Conservation (phyloP, 2,113 vertebrate species). For the Tachuris rubrigastra region DNA sequence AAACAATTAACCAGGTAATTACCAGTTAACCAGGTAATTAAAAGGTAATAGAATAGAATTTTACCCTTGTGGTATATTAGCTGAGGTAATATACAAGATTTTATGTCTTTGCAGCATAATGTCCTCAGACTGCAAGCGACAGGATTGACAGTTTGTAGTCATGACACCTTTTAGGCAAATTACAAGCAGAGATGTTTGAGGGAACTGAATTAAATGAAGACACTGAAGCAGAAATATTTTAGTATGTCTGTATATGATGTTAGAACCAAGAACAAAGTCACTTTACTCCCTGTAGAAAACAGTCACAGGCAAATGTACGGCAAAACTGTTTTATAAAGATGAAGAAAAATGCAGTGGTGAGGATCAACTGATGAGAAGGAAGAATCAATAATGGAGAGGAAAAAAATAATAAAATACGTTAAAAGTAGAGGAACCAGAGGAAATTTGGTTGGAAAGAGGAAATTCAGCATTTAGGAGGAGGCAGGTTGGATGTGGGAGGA, state of each 20-base stretch:
- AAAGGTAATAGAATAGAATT: not conserved
- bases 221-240: not conserved
- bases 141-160: not conserved
- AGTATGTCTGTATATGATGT: not conserved
- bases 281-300: not conserved
- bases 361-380: not conserved
- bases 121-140: not conserved
- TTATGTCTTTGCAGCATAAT: not conserved
- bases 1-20: not conserved
- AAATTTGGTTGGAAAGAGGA: not conserved
- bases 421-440: not conserved
- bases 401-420: not conserved
- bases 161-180: not conserved
- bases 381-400: not conserved
- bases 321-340: not conserved
- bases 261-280: not conserved
- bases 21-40: not conserved
- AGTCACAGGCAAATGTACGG: not conserved
- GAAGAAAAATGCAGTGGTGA: not conserved
- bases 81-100: not conserved
- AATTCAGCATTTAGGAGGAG: not conserved
- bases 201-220: not conserved
- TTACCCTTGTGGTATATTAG: not conserved
- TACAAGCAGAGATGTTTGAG: not conserved
- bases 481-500: rapidly evolving